A percentile compares a stretch with the other conserved stretches of the same genome.
Evolutionary conservation across 2,888 invertebrate genomes (phyloP).

Genomic region (Polyommatus icarus): DNA sequence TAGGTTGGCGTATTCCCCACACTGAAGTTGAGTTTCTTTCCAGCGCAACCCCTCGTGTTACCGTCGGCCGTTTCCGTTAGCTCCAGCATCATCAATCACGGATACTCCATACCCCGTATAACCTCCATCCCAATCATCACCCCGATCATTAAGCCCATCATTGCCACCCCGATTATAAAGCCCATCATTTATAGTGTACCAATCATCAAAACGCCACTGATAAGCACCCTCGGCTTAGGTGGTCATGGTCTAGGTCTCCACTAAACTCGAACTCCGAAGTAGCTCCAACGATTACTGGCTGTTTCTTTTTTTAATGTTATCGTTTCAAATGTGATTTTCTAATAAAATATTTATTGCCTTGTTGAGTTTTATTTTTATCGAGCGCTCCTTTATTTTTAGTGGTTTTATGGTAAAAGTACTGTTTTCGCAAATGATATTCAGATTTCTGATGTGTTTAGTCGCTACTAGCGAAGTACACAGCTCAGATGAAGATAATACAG

Average conservation of each 20-base stretch:
- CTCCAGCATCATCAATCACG: slow-evolving; percentile 61
- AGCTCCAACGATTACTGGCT: slow-evolving; percentile 31
- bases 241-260: slow-evolving; percentile 28
- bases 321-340: slow-evolving; percentile 30
- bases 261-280: slow-evolving; percentile 22
- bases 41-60: slow-evolving; percentile 44
- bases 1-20: slow-evolving; percentile 30
- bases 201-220: slow-evolving; percentile 34
- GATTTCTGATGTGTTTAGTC: background rate
- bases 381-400: background rate
- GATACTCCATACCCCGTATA: slow-evolving; percentile 51
- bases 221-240: slow-evolving; percentile 23
- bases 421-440: slow-evolving; percentile 4
- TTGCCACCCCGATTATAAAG: slow-evolving; percentile 46
- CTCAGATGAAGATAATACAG: slow-evolving; percentile 13
- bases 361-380: slow-evolving; percentile 39
- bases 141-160: slow-evolving; percentile 46
- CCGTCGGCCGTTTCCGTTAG: slow-evolving; percentile 51
- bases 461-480: background rate
- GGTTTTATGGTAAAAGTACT: background rate
- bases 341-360: slow-evolving; percentile 42
- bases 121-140: slow-evolving; percentile 47
- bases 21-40: slow-evolving; percentile 41
- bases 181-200: slow-evolving; percentile 30
- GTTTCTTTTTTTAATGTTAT: slow-evolving; percentile 29